Conservation (phyloP, 2,113 vertebrate genomes). For the Perca flavescens region DNA sequence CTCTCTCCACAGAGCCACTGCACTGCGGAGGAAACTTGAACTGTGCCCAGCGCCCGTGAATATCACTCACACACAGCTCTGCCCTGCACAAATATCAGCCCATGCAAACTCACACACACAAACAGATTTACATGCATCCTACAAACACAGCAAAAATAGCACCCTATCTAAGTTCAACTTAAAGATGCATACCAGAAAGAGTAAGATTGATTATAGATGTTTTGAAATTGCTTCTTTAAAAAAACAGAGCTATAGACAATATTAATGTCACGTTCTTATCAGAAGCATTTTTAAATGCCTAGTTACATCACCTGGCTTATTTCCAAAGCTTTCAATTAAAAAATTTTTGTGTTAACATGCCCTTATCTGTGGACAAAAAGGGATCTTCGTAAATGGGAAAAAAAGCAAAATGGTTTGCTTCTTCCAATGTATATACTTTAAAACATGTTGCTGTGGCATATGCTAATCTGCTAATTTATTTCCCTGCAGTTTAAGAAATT, state of each 20-base stretch:
- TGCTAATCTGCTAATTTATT: neutral
- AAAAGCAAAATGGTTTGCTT: neutral
- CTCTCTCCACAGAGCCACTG: slow-evolving; percentile 54
- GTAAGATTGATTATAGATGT: neutral
- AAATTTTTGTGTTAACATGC: neutral
- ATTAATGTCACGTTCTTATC: neutral
- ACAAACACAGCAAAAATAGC: neutral
- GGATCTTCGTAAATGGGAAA: neutral
- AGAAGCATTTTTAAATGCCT: neutral
- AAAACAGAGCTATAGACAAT: neutral
- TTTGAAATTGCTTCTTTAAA: neutral
- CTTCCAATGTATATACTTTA: neutral
- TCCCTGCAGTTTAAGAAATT: neutral
- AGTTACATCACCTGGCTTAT: neutral
- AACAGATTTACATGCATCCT: neutral
- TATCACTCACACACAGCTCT: slow-evolving; percentile 35
- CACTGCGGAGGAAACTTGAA: slow-evolving; percentile 77
- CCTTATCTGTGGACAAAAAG: neutral
- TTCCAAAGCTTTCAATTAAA: neutral
- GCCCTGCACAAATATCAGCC: slow-evolving; percentile 1
- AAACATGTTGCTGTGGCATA: neutral
- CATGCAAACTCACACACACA: neutral
- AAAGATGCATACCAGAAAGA: neutral
- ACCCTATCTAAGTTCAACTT: neutral
- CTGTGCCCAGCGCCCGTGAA: slow-evolving; percentile 58